phyloP scores from a whole-genome alignment of 2,113 vertebrate species.

The Cariama cristata region DNA sequence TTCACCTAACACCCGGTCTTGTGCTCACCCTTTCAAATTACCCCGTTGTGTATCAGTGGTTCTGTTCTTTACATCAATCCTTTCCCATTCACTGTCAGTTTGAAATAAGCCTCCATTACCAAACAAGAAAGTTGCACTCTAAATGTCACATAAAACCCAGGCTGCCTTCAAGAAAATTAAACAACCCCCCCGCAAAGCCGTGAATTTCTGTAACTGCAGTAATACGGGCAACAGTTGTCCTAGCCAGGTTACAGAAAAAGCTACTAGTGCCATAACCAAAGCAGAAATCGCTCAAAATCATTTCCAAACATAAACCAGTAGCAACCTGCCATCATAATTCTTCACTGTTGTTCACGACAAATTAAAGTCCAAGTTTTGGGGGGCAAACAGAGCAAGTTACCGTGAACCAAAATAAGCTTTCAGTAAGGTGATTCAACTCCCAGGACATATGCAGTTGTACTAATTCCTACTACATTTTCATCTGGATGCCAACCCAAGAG shows the following conservation, averaged over 20 bases:
- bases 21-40: neutral
- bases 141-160: neutral
- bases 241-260: neutral
- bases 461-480: neutral
- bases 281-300: neutral
- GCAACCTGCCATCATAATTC: neutral
- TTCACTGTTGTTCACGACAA: neutral
- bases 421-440: neutral
- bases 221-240: neutral
- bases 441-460: neutral
- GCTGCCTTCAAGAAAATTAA: neutral
- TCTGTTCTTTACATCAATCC: neutral
- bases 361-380: neutral
- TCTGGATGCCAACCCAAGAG: neutral
- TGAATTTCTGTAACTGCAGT: neutral
- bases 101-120: neutral
- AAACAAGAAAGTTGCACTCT: neutral
- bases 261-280: neutral
- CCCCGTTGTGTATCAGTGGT: rapidly evolving
- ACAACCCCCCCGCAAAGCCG: neutral
- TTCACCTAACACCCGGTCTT: neutral
- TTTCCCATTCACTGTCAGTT: neutral
- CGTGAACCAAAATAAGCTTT: neutral
- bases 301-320: neutral
- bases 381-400: neutral